Conservation (phyloP, 2,113 vertebrate genomes). For the Myiozetetes cayanensis region DNA sequence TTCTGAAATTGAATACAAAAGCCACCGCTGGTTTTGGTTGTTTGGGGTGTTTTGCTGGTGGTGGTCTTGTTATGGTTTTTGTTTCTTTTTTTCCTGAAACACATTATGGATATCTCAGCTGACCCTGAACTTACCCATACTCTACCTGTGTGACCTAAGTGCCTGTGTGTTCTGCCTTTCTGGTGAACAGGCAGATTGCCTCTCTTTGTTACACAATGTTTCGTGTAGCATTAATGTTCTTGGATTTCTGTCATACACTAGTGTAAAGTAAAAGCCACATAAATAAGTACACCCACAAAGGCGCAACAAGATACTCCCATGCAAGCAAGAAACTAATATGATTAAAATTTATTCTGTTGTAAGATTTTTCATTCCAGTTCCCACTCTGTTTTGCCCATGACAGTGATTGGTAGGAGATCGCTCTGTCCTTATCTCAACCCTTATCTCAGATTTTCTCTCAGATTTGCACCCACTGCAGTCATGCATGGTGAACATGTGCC, state of each 20-base stretch:
- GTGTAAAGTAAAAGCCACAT: not conserved
- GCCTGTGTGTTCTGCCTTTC: not conserved
- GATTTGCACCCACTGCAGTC: no score
- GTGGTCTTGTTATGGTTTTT: not conserved
- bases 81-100: not conserved
- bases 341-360: not conserved
- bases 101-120: not conserved
- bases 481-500: not conserved
- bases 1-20: not conserved
- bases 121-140: not conserved
- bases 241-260: not conserved
- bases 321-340: not conserved
- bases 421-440: not conserved
- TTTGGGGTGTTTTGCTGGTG: not conserved
- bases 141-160: not conserved
- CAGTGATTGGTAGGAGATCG: not conserved
- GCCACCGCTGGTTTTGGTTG: not conserved
- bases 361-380: not conserved
- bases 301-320: not conserved
- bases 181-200: not conserved
- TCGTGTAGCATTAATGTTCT: not conserved
- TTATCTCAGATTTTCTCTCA: not conserved
- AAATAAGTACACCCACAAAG: not conserved
- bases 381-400: not conserved
- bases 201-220: not conserved